Percentiles rank a stretch among this genome's conserved stretches.
Evolutionary conservation across 2,113 vertebrate genomes (phyloP).

Genomic region (Sus scrofa): T2T-Sscrofa CM000813.6:155675501-155676000

Average conservation of each 20-base stretch:
- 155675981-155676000: background rate
- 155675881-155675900: background rate
- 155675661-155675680: background rate
- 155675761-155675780: background rate
- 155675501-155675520: background rate
- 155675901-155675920: background rate
- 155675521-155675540: background rate
- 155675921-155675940: constrained; percentile 6
- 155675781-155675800: background rate
- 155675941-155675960: background rate
- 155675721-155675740: background rate
- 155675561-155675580: background rate
- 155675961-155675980: background rate
- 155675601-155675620: background rate
- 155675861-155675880: background rate
- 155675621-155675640: background rate
- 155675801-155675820: background rate
- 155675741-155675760: background rate
- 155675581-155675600: background rate
- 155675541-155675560: background rate
- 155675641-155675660: background rate
- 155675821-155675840: background rate
- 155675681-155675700: background rate
- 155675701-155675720: background rate
- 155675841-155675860: background rate